Conservation (phyloP, 2,797 vertebrate species). For the Rhodeus uyekii region DNA sequence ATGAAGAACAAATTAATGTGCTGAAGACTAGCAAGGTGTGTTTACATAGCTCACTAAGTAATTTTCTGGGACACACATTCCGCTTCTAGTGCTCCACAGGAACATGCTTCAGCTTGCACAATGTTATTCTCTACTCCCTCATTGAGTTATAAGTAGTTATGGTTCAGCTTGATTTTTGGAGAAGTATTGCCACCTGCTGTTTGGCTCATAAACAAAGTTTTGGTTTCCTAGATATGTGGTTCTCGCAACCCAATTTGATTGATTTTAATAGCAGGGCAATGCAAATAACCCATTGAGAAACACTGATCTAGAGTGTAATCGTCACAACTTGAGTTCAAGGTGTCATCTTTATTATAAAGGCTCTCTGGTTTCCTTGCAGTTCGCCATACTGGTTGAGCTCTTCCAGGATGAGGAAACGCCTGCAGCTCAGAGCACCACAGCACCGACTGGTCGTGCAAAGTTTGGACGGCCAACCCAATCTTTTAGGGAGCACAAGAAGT, state of each 20-base stretch:
- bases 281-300: not conserved
- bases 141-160: not conserved
- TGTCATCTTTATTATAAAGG: not conserved
- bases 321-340: not conserved
- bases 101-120: constrained; percentile 39
- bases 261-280: too few relatives aligned
- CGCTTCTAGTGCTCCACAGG: not conserved
- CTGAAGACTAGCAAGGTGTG: constrained; percentile 94
- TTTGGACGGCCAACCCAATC: constrained; percentile 71
- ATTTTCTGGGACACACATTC: not conserved
- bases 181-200: constrained; percentile 71
- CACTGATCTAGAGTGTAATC: not conserved
- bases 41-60: constrained; percentile 16
- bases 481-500: constrained; percentile 90
- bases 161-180: not conserved
- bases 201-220: not conserved
- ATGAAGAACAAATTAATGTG: constrained; percentile 95
- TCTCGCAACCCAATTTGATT: too few relatives aligned
- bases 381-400: constrained; percentile 87
- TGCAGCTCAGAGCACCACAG: constrained; percentile 69
- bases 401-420: constrained; percentile 86
- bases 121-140: constrained; percentile 1
- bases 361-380: constrained; percentile 70
- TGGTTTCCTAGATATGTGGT: not conserved
- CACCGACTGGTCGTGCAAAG: constrained; percentile 69